Conservation (phyloP, 2,113 vertebrate genomes). For the Poecile atricapillus region DNA sequence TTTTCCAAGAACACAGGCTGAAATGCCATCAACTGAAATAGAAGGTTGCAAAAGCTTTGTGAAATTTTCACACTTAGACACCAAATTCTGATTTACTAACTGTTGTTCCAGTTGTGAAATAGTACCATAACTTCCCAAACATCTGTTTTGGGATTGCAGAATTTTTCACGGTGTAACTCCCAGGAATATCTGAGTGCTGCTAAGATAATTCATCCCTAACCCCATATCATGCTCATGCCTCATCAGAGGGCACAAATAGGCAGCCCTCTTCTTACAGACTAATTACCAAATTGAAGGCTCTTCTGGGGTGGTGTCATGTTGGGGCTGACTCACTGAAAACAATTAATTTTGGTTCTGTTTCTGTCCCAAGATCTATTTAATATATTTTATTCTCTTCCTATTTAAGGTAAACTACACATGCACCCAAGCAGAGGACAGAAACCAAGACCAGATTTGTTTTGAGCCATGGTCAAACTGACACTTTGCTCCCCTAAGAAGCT, state of each 20-base stretch:
- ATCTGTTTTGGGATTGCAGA: neutral
- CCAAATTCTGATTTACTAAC: neutral
- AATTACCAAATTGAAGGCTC: neutral
- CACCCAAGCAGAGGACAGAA: neutral
- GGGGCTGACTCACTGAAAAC: neutral
- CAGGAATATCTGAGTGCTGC: neutral
- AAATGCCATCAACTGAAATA: neutral
- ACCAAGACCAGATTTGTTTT: neutral
- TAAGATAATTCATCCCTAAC: neutral
- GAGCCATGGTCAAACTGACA: neutral
- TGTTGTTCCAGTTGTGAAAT: neutral
- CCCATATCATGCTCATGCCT: rapidly evolving
- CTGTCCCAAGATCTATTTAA: neutral
- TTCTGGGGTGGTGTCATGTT: neutral
- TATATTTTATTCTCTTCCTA: neutral
- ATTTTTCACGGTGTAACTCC: neutral
- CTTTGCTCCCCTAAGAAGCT: neutral
- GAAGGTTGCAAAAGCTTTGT: neutral
- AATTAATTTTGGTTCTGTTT: neutral
- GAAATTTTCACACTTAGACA: neutral
- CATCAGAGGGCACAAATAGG: neutral
- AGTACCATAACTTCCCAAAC: neutral
- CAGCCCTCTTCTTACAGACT: neutral
- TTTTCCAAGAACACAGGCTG: neutral
- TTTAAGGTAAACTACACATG: neutral